Conservation (phyloP, 2,797 vertebrate species). For the Miichthys miiuy region DNA sequence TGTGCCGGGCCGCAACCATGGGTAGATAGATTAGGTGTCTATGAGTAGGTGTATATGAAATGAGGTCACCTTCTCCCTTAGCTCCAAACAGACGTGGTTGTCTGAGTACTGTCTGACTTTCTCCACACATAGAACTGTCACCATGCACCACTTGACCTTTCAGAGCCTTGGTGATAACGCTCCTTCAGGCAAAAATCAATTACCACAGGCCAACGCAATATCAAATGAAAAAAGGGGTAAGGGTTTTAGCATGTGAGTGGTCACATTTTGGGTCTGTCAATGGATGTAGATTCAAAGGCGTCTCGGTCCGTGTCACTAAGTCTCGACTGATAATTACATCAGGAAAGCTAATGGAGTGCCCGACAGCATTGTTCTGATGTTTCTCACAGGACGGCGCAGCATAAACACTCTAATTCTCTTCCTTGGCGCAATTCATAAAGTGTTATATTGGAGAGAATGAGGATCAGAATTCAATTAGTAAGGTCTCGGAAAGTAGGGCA, state of each 20-base stretch:
- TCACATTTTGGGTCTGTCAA: constrained; percentile 32
- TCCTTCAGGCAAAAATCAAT: constrained; percentile 78
- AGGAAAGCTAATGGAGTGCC: constrained; percentile 52
- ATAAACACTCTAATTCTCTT: constrained; percentile 52
- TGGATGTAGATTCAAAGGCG: constrained; percentile 49
- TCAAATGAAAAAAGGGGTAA: constrained; percentile 59
- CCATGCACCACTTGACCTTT: constrained; percentile 78
- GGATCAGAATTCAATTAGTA: constrained; percentile 53
- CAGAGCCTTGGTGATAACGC: constrained; percentile 52
- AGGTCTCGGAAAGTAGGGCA: constrained; percentile 60
- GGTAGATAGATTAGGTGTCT: constrained; percentile 58
- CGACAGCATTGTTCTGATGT: constrained; percentile 44
- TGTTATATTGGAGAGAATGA: constrained; percentile 46
- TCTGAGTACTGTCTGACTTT: constrained; percentile 76
- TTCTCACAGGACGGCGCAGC: constrained; percentile 14
- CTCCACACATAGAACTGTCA: constrained; percentile 61
- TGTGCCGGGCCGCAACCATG: constrained; percentile 25
- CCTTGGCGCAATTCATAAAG: constrained; percentile 50
- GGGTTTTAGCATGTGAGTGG: constrained; percentile 49
- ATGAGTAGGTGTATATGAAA: constrained; percentile 71
- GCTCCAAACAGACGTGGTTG: constrained; percentile 64
- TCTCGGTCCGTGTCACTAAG: constrained; percentile 66
- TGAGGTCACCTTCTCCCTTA: constrained; percentile 73
- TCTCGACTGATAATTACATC: constrained; percentile 63
- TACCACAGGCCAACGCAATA: constrained; percentile 56